A percentile compares a stretch with the other conserved stretches of the same genome.
Conservation (phyloP, 2,113 vertebrate species). For the Artemisiospiza belli region DNA sequence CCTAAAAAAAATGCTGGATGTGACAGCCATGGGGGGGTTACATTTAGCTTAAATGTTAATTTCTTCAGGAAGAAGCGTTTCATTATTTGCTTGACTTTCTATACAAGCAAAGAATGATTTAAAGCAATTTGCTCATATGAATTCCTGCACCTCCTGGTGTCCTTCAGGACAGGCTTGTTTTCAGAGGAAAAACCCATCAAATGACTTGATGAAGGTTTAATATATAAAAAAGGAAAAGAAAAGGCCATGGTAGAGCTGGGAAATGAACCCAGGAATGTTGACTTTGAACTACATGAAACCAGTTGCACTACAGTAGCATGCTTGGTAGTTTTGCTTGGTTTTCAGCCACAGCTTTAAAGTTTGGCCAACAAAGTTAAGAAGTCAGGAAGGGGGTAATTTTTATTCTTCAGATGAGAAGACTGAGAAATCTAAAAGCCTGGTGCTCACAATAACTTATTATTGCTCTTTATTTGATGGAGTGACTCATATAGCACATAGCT, state of each 20-base stretch:
- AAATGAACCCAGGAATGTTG: slow-evolving; percentile 37
- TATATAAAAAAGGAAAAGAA: neutral
- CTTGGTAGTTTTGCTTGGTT: slow-evolving; percentile 29
- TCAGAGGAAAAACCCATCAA: neutral
- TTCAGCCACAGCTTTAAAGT: slow-evolving; percentile 58
- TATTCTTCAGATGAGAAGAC: slow-evolving; percentile 47
- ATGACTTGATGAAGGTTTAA: neutral
- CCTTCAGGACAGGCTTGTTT: neutral
- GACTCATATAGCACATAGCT: slow-evolving; percentile 49
- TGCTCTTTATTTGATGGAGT: slow-evolving; percentile 65
- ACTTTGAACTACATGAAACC: slow-evolving; percentile 54
- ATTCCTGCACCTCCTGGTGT: neutral
- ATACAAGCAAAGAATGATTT: neutral
- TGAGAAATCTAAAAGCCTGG: slow-evolving; percentile 37
- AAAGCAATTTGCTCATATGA: neutral
- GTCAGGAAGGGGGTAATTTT: slow-evolving; percentile 58
- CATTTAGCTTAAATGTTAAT: neutral
- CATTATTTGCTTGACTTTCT: neutral
- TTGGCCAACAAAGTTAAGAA: slow-evolving; percentile 58
- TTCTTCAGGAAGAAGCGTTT: neutral
- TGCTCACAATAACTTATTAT: slow-evolving; percentile 63
- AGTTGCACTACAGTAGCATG: slow-evolving; percentile 10
- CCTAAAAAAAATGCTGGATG: neutral
- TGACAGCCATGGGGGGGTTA: neutral
- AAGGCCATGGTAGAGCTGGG: neutral